Evolutionary conservation across 2,888 invertebrate species (phyloP).

Genomic region (Conus canariensis): DNA sequence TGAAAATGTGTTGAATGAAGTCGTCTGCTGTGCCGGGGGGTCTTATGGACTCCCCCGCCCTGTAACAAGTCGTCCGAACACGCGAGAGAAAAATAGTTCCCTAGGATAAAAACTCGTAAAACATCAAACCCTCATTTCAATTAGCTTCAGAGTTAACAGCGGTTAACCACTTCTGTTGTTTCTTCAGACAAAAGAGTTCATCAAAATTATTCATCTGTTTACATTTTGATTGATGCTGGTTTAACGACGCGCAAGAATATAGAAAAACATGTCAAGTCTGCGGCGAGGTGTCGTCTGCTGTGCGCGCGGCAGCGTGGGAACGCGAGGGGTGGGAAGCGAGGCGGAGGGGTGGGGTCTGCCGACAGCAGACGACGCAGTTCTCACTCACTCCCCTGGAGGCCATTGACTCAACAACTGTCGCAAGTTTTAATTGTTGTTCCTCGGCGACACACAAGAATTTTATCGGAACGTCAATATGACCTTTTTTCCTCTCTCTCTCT

Average conservation of each 20-base stretch:
- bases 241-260: conserved; percentile 19
- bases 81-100: conserved; percentile 28
- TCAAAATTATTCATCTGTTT: not conserved
- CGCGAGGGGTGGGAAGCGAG: conserved; percentile 32
- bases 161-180: not conserved
- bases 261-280: not conserved
- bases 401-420: conserved; percentile 37
- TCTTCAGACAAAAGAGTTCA: not conserved
- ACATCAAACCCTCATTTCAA: not conserved
- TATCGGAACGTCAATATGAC: conserved; percentile 16
- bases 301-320: conserved; percentile 41
- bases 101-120: not conserved
- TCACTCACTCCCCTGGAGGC: not conserved
- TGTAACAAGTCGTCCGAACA: not conserved
- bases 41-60: conserved; percentile 18
- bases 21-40: not conserved
- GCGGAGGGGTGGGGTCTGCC: not conserved
- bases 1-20: conserved; percentile 30
- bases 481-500: not conserved
- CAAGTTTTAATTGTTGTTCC: conserved; percentile 23
- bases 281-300: conserved; percentile 34
- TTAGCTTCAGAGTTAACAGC: too few relatives aligned
- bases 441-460: not conserved
- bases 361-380: not conserved
- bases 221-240: not conserved